These are phyloP conservation scores for Cataglyphis livida DNA, from an alignment of 2,888 invertebrate species.

Conservation along the genomic window DNA sequence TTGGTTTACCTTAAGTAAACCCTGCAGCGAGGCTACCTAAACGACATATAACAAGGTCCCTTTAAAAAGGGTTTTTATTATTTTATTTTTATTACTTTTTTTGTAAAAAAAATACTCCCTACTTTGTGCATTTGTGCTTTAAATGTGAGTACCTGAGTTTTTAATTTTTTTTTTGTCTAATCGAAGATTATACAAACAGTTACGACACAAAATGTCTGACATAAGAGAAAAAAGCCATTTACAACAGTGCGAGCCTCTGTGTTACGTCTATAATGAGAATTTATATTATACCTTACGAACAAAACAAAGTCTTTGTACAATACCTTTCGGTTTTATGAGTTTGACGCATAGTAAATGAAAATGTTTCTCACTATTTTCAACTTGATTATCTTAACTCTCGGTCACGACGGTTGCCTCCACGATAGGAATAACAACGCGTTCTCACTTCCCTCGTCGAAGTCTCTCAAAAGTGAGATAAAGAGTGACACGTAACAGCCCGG, in stretches of 20 bases:
- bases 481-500: conserved; percentile 40
- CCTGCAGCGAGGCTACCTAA: not conserved
- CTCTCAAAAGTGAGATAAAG: conserved; percentile 55
- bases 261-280: not conserved
- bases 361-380: conserved; percentile 28
- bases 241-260: not conserved
- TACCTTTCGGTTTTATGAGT: conserved; percentile 5
- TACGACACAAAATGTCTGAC: not conserved
- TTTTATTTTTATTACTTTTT: not conserved
- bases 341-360: conserved; percentile 18
- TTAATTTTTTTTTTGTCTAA: conserved; percentile 1
- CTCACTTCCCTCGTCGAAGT: conserved; percentile 31
- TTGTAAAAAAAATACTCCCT: not conserved
- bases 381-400: conserved; percentile 36
- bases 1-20: not conserved
- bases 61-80: not conserved
- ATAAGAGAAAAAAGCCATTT: not conserved
- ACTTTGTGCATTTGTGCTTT: not conserved
- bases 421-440: conserved; percentile 38
- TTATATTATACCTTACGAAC: not conserved
- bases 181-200: not conserved
- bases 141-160: not conserved
- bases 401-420: not conserved
- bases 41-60: not conserved
- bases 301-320: not conserved